A percentile compares a stretch with the other conserved stretches of the same genome.
phyloP scores from a whole-genome alignment of 2,888 invertebrate species.

The Rhamnusium bicolor region DNA sequence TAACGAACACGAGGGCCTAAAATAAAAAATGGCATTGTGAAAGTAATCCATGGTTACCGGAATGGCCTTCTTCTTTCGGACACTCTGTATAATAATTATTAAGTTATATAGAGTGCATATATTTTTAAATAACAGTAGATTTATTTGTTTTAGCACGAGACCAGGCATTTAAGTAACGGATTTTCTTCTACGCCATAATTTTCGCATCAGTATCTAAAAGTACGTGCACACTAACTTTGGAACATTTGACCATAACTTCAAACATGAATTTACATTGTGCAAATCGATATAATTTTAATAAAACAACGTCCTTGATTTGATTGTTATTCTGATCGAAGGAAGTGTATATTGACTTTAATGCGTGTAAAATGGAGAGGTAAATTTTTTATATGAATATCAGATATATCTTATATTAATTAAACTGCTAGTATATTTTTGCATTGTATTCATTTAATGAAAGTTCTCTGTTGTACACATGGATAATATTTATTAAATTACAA shows the following conservation, averaged over 20 bases:
- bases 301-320: background rate
- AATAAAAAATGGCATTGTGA: no score
- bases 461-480: background rate
- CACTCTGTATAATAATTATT: no score
- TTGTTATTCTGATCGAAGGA: background rate
- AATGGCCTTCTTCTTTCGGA: no score
- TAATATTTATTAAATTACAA: constrained; percentile 14
- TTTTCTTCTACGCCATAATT: constrained; percentile 19
- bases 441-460: no score
- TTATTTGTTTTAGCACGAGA: constrained; percentile 11
- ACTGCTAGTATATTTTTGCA: background rate
- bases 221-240: background rate
- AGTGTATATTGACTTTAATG: background rate
- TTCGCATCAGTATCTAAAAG: background rate
- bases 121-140: background rate
- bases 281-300: background rate
- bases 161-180: background rate
- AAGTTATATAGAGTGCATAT: background rate
- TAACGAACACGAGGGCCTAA: no score
- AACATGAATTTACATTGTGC: background rate
- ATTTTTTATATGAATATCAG: background rate
- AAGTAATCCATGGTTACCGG: no score
- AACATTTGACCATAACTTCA: background rate
- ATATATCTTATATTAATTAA: background rate
- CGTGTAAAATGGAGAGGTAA: background rate